phyloP scores from a whole-genome alignment of 2,888 invertebrate genomes.

The Eilema sororculum region DNA sequence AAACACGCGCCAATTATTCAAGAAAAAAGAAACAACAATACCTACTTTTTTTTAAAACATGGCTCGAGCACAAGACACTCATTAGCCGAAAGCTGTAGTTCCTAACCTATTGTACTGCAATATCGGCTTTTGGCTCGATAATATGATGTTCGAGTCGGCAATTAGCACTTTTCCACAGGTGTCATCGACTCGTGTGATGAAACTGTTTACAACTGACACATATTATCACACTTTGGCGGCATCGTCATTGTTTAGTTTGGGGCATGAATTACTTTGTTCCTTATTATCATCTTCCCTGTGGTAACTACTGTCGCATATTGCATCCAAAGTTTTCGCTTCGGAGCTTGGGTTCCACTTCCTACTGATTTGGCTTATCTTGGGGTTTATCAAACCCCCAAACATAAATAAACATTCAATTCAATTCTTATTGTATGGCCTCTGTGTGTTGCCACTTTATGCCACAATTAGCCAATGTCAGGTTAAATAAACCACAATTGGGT shows the following conservation, averaged over 20 bases:
- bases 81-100: slow-evolving; percentile 14
- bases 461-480: too few relatives aligned
- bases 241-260: slow-evolving; percentile 7
- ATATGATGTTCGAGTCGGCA: slow-evolving; percentile 61
- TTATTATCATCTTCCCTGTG: neutral
- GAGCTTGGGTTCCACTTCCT: too few relatives aligned
- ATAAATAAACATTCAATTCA: too few relatives aligned
- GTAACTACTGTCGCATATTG: neutral
- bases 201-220: slow-evolving; percentile 41
- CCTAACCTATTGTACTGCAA: slow-evolving; percentile 26
- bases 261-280: neutral
- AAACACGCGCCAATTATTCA: neutral
- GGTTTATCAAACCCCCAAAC: too few relatives aligned
- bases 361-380: too few relatives aligned
- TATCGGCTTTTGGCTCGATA: slow-evolving; percentile 58
- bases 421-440: too few relatives aligned
- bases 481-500: too few relatives aligned
- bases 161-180: slow-evolving; percentile 78
- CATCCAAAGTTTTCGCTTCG: too few relatives aligned
- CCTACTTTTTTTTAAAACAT: neutral
- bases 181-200: slow-evolving; percentile 68
- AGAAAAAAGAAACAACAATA: neutral
- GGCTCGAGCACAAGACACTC: neutral
- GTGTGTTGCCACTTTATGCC: too few relatives aligned
- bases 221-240: slow-evolving; percentile 26